Percentiles rank a stretch among this genome's conserved stretches.
phyloP scores from a whole-genome alignment of 2,113 vertebrate species.

The Siniperca chuatsi region DNA sequence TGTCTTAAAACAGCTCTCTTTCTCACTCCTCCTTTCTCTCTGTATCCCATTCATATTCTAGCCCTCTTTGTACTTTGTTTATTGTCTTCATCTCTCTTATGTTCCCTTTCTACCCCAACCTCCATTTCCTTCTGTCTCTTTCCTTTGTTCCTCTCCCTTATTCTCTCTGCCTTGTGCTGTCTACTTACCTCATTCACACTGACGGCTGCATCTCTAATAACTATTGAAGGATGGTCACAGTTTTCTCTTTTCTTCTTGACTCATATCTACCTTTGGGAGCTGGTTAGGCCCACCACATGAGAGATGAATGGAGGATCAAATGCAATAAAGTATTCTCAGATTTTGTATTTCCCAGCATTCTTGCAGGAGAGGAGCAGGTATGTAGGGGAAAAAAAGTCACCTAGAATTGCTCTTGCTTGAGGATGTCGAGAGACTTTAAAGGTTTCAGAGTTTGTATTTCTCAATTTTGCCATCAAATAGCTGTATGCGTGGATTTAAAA shows the following conservation, averaged over 20 bases:
- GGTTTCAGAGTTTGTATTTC: constrained; percentile 57
- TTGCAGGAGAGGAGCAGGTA: constrained; percentile 60
- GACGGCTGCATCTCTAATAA: constrained; percentile 79
- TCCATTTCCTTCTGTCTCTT: constrained; percentile 37
- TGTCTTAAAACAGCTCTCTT: constrained; percentile 6
- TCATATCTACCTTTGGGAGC: constrained; percentile 73
- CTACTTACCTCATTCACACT: constrained; percentile 74
- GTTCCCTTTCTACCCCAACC: constrained; percentile 40
- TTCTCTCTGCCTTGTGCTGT: constrained; percentile 49
- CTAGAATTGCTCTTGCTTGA: constrained; percentile 61
- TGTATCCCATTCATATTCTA: constrained; percentile 20
- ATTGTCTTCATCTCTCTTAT: constrained; percentile 52
- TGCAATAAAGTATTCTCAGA: constrained; percentile 74
- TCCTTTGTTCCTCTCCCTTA: constrained; percentile 54
- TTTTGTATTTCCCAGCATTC: constrained; percentile 74
- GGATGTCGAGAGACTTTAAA: constrained; percentile 61
- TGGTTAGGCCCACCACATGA: constrained; percentile 64
- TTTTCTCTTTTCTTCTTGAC: constrained; percentile 71
- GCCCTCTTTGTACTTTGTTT: constrained; percentile 26
- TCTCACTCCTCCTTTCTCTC: background rate
- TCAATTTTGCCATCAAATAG: constrained; percentile 54
- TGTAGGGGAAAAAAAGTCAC: constrained; percentile 46
- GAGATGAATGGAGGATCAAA: constrained; percentile 73
- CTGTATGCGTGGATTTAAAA: constrained; percentile 35
- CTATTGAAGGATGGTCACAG: constrained; percentile 74